These are phyloP conservation scores for Sebastes itinus DNA, from an alignment of 2,797 vertebrate genomes.

Conservation along the genomic window DNA sequence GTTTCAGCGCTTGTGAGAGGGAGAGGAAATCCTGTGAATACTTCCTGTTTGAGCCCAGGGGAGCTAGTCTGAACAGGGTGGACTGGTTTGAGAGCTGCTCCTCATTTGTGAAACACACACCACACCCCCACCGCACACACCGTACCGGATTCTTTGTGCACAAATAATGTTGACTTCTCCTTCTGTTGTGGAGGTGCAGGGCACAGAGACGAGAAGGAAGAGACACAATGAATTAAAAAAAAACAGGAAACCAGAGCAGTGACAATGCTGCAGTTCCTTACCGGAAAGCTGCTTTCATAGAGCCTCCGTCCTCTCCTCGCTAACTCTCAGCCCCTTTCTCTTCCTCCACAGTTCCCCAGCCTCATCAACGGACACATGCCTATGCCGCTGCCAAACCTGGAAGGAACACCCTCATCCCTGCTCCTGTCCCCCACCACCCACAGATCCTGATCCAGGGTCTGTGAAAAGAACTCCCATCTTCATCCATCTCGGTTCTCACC, in stretches of 20 bases:
- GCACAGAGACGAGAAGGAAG: constrained; percentile 69
- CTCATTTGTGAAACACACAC: constrained; percentile 69
- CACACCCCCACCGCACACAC: constrained; percentile 8
- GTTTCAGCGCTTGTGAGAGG: constrained; percentile 76
- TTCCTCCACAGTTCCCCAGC: constrained; percentile 91
- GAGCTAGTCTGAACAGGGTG: constrained; percentile 79
- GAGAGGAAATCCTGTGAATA: constrained; percentile 85
- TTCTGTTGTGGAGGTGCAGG: constrained; percentile 41
- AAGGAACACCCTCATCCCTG: constrained; percentile 90
- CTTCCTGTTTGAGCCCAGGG: constrained; percentile 85
- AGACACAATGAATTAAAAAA: constrained; percentile 58
- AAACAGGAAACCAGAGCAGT: constrained; percentile 73
- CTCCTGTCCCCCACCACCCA: constrained; percentile 90
- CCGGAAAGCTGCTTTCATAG: constrained; percentile 70
- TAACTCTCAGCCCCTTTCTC: constrained; percentile 68
- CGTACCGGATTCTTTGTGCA: constrained; percentile 47
- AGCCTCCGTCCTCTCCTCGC: constrained; percentile 45
- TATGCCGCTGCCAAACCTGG: constrained; percentile 90
- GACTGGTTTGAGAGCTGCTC: constrained; percentile 80
- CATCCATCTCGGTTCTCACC: constrained; percentile 22
- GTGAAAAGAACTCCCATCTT: constrained; percentile 22
- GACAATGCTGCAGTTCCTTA: constrained; percentile 76
- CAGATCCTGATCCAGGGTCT: constrained; percentile 90
- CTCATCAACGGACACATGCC: constrained; percentile 95
- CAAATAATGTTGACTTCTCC: constrained; percentile 51